These are phyloP conservation scores for Epinephelus fuscoguttatus DNA, from an alignment of 2,113 vertebrate species.

Conservation along the genomic window DNA sequence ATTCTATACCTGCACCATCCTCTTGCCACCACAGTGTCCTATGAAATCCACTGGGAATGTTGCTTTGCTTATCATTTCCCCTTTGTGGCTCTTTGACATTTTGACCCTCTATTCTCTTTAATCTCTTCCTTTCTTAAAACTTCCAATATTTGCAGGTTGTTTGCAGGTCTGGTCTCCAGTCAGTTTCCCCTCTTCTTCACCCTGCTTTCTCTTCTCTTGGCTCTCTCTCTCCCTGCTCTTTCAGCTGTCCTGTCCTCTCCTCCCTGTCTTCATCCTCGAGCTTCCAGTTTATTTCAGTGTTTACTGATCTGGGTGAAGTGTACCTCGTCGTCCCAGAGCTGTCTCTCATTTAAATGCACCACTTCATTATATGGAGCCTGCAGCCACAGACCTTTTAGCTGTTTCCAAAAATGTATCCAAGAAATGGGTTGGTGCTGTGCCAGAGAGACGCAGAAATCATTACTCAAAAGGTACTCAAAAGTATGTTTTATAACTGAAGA, in stretches of 20 bases:
- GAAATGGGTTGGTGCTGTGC: slow-evolving; percentile 55
- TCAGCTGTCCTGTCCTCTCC: slow-evolving; percentile 3
- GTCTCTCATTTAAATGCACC: slow-evolving; percentile 65
- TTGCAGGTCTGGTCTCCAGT: slow-evolving; percentile 19
- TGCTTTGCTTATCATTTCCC: slow-evolving; percentile 19
- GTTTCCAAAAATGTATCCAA: slow-evolving; percentile 53
- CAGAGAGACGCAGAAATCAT: slow-evolving; percentile 44
- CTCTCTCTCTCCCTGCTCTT: not conserved
- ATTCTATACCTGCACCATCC: not conserved
- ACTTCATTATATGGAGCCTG: slow-evolving; percentile 67
- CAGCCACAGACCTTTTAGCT: slow-evolving; percentile 53
- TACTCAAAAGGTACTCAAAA: slow-evolving; percentile 48
- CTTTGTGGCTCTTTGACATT: slow-evolving; percentile 10
- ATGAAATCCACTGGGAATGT: slow-evolving; percentile 6
- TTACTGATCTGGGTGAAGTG: slow-evolving; percentile 58
- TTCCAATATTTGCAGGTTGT: slow-evolving; percentile 29
- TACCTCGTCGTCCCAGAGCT: slow-evolving; percentile 46
- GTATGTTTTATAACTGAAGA: slow-evolving; percentile 29
- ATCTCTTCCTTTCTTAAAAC: slow-evolving; percentile 13
- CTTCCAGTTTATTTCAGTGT: slow-evolving; percentile 45
- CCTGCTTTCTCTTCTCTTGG: not conserved
- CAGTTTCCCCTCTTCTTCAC: not conserved
- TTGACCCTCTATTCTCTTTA: slow-evolving; percentile 9
- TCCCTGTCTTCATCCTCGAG: slow-evolving; percentile 21
- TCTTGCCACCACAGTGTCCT: not conserved